Evolutionary conservation across 2,888 invertebrate species (phyloP), one percentile per base, ranked within the genome.

Genomic region (Ophioninae sp.): DNA sequence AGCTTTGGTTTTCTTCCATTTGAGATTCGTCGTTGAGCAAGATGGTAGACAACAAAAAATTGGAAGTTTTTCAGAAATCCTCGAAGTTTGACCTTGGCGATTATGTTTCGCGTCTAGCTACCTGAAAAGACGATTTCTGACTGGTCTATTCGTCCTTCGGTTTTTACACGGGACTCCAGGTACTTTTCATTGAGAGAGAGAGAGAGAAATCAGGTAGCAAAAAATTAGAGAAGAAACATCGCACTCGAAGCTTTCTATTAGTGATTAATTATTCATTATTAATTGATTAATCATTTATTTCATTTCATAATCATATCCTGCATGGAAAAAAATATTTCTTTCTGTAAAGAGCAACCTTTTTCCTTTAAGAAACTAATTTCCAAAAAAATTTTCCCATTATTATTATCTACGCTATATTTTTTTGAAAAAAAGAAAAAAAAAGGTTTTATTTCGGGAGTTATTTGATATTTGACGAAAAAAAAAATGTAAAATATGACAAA

Each of bases 31-130:
- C 58, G n/a, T 39, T n/a, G n/a, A n/a, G n/a, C 61, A 7, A n/a
- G 51, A 39, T 67, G n/a, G 51, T n/a, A n/a, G n/a, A 22, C 51
- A 58, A 51, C n/a, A n/a, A 10, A 51, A 69, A 69, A 65, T 39
- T 37, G 17, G 37, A 56, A 61, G 13, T 82, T 78, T 76, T 64
- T 51, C 41, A 44, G 58, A 63, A 63, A n/a, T n/a, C 59, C 79
- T 79, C 51, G 65, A 75, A 79, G 65, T 79, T 69, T 56, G 69
- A 79, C 79, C 75, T 79, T 72, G 64, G 37, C 65, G 74, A 74
- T 65, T 65, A 72, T 41, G 41, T 67, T 67, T 76, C n/a, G n/a
- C 67, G 67, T 69, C 67, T 22, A 41, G 59, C 76, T 79, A 79
- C 82, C 82, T 79, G 79, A 59, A 82, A 69, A 71, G 64, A 44